Percentiles rank a stretch among this genome's conserved stretches.
These are phyloP conservation scores for Brachyalestes nurse DNA, from an alignment of 2,797 vertebrate species.

Conservation along the genomic window DNA sequence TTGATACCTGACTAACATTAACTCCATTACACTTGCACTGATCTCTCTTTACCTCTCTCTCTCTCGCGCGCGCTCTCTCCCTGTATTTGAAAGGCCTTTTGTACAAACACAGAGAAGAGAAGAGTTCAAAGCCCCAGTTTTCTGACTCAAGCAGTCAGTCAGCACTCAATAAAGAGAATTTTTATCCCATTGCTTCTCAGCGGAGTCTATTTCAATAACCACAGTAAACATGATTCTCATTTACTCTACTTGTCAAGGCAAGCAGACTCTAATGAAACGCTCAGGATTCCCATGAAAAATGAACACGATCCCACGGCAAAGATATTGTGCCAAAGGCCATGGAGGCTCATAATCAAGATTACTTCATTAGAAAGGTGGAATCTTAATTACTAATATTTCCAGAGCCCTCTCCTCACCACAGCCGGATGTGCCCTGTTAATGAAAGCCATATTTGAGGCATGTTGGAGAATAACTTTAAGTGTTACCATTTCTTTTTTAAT, in stretches of 20 bases:
- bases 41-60: neutral
- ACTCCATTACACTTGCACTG: neutral
- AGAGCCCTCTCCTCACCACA: neutral
- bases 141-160: conserved; percentile 7
- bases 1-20: conserved; percentile 11
- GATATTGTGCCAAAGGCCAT: neutral
- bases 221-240: conserved; percentile 14
- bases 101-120: conserved; percentile 7
- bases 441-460: neutral
- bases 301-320: neutral
- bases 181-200: conserved; percentile 19
- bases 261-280: conserved; percentile 21
- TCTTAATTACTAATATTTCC: neutral
- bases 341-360: conserved; percentile 6
- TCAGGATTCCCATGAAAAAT: conserved; percentile 33
- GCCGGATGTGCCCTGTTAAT: neutral
- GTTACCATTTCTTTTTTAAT: neutral
- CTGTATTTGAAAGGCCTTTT: neutral
- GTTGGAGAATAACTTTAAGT: neutral
- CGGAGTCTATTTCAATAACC: conserved; percentile 19
- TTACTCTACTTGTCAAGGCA: conserved; percentile 15
- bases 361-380: neutral
- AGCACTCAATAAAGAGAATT: neutral
- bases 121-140: neutral
- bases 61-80: neutral